phyloP scores from a whole-genome alignment of 2,888 invertebrate genomes.

The Ashinkailepas kermadecensis region DNA sequence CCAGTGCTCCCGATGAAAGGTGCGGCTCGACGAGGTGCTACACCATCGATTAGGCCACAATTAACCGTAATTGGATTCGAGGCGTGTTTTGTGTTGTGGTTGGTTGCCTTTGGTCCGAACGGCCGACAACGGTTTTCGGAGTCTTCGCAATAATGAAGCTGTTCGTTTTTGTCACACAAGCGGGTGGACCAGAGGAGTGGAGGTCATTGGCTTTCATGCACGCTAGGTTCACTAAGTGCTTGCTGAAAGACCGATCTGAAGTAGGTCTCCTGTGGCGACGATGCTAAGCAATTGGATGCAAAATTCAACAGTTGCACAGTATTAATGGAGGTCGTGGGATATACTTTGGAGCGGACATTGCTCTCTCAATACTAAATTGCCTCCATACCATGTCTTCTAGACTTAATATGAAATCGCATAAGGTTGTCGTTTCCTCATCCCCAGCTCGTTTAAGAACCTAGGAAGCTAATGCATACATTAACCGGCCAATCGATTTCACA shows the following conservation, averaged over 20 bases:
- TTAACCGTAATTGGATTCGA: slow-evolving; percentile 9
- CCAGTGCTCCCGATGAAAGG: not conserved
- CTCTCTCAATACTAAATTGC: no score
- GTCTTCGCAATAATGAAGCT: slow-evolving; percentile 11
- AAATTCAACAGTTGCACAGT: no score
- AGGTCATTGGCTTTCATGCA: not conserved
- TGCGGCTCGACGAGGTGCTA: not conserved
- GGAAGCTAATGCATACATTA: no score
- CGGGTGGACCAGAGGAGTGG: no score
- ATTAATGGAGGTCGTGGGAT: no score
- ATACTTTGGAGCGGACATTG: no score
- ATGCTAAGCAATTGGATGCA: no score
- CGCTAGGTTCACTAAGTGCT: not conserved
- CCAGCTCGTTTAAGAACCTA: no score
- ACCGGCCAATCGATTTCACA: no score
- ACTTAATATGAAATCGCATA: no score
- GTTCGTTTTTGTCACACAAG: not conserved
- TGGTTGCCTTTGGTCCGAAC: not conserved
- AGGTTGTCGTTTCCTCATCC: no score
- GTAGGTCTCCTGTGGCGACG: not conserved
- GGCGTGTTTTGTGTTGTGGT: not conserved
- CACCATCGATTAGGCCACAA: not conserved
- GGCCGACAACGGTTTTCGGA: not conserved
- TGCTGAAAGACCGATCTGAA: not conserved
- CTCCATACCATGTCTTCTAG: no score